A percentile compares a stretch with the other conserved stretches of the same genome.
Evolutionary conservation across 2,113 vertebrate genomes (phyloP).

Genomic region (Phycodurus eques): DNA sequence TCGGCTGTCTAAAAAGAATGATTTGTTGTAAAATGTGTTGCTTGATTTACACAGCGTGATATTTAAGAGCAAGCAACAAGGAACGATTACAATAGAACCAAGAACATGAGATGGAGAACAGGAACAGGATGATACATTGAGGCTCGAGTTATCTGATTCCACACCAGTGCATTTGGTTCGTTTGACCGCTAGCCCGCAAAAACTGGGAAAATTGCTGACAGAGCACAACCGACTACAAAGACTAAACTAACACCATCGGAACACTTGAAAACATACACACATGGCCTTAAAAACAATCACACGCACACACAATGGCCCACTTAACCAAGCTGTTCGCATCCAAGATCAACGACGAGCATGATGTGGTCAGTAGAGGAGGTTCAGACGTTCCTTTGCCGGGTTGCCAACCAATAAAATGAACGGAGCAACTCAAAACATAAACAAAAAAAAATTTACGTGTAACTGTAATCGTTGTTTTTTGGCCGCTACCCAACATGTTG

Average conservation of each 20-base stretch:
- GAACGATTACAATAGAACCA: not conserved
- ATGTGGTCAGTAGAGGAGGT: no score
- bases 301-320: not conserved
- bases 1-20: no score
- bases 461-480: not conserved
- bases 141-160: slow-evolving; percentile 19
- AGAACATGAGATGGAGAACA: not conserved
- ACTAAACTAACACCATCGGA: not conserved
- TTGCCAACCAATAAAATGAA: not conserved
- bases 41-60: not conserved
- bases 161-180: slow-evolving; percentile 18
- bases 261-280: not conserved
- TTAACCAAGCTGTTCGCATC: not conserved
- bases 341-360: not conserved
- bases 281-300: not conserved
- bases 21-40: no score
- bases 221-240: slow-evolving; percentile 14
- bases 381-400: not conserved
- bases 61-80: not conserved
- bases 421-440: not conserved
- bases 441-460: not conserved
- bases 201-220: slow-evolving; percentile 41
- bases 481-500: not conserved
- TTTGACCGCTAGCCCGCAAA: slow-evolving; percentile 26
- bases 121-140: slow-evolving; percentile 9